These are phyloP conservation scores for Ceyx melanurus DNA, from an alignment of 2,113 vertebrate genomes.

Conservation along the genomic window DNA sequence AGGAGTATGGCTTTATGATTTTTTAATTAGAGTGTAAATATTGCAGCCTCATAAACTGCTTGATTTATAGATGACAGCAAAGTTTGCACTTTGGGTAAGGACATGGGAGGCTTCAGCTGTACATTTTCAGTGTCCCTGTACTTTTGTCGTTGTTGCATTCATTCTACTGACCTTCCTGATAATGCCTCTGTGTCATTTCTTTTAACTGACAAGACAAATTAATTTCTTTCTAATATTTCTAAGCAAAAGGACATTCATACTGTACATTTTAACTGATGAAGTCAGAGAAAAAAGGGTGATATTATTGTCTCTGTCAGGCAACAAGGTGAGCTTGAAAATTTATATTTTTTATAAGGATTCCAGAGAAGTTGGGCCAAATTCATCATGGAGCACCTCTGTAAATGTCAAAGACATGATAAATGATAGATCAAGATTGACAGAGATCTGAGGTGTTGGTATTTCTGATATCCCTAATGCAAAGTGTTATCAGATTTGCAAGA, in stretches of 20 bases:
- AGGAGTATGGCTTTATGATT: constrained; percentile 83
- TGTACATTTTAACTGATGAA: not conserved
- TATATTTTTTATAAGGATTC: not conserved
- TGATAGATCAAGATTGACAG: not conserved
- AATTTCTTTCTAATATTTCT: not conserved
- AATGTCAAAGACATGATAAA: not conserved
- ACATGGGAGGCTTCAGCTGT: constrained; percentile 31
- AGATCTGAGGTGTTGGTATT: not conserved
- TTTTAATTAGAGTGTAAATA: constrained; percentile 95
- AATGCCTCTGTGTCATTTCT: not conserved
- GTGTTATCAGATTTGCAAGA: constrained; percentile 21
- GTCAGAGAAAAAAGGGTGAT: not conserved
- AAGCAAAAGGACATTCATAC: not conserved
- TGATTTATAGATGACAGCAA: constrained; percentile 86
- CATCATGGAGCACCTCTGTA: not conserved
- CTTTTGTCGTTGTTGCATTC: not conserved
- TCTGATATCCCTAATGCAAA: not conserved
- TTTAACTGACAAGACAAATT: not conserved
- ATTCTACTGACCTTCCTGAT: not conserved
- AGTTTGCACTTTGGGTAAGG: constrained; percentile 71
- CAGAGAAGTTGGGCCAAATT: not conserved
- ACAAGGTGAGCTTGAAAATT: not conserved
- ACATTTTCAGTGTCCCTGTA: not conserved
- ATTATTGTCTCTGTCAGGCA: not conserved
- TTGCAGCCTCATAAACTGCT: constrained; percentile 78